A percentile compares a stretch with the other conserved stretches of the same genome.
These are phyloP conservation scores for Crax fasciolata DNA, from an alignment of 2,797 vertebrate species.

Conservation along the genomic window DNA sequence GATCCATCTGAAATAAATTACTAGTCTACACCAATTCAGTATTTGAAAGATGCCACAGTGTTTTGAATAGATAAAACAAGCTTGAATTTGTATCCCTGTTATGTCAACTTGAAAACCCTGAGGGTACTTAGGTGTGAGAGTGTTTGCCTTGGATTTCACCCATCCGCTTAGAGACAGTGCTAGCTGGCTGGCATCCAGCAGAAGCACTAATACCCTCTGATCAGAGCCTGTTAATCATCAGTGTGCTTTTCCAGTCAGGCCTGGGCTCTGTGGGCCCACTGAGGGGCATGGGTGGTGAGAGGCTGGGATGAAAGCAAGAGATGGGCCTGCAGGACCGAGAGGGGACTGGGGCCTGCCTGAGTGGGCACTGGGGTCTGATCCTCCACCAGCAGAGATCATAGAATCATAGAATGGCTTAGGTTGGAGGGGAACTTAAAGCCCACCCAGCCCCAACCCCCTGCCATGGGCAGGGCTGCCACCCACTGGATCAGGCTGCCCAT, in stretches of 20 bases:
- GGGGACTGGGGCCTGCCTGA: not conserved
- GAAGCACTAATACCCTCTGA: conserved; percentile 42
- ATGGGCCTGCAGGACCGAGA: not conserved
- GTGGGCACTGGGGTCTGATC: not conserved
- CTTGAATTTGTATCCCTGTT: conserved; percentile 43
- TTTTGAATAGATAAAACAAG: not conserved
- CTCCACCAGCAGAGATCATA: not conserved
- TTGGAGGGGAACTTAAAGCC: not conserved
- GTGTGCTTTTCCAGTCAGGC: not conserved
- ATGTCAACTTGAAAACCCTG: conserved; percentile 16
- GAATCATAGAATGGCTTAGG: not conserved
- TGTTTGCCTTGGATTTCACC: conserved; percentile 45
- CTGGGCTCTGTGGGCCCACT: accelerated
- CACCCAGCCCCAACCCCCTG: not conserved
- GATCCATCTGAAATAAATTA: conserved; percentile 13
- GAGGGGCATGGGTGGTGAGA: not conserved
- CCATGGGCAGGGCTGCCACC: not conserved
- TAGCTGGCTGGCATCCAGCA: conserved; percentile 39
- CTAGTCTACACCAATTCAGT: not conserved
- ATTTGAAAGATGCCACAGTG: conserved; percentile 9
- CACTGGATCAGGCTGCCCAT: not conserved
- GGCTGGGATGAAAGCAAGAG: not conserved
- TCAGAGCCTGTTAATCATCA: conserved; percentile 54
- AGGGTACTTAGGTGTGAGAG: conserved; percentile 44
- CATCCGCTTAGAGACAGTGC: not conserved